phyloP scores from a whole-genome alignment of 2,797 vertebrate species.

The Sebastes variabilis region DNA sequence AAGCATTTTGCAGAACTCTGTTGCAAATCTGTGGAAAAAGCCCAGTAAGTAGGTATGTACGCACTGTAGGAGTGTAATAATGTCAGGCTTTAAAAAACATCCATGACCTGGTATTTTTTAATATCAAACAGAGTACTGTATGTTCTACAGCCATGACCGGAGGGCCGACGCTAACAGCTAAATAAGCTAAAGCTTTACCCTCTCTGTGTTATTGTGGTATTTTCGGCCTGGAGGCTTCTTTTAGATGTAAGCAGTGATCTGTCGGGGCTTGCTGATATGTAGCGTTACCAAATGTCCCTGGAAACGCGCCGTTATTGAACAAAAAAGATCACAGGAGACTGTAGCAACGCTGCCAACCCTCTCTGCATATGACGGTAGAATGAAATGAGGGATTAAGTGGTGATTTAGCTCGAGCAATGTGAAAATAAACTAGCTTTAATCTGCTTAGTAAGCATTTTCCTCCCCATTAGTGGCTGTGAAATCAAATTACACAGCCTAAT shows the following conservation, averaged over 20 bases:
- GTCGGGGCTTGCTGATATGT: conserved; percentile 44
- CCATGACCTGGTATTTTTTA: conserved; percentile 22
- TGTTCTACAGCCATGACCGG: conserved; percentile 17
- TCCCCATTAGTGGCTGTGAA: background rate
- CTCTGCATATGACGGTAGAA: background rate
- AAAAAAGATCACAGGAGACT: background rate
- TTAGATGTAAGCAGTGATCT: conserved; percentile 34
- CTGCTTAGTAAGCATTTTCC: background rate
- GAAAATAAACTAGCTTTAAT: background rate
- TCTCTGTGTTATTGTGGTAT: conserved; percentile 27
- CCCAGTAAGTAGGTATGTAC: background rate
- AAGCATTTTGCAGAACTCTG: background rate
- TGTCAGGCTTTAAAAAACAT: conserved; percentile 20
- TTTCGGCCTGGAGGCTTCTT: conserved; percentile 37
- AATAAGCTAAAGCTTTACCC: conserved; percentile 13
- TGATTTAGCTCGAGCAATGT: background rate
- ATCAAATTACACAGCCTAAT: background rate
- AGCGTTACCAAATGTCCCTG: conserved; percentile 17
- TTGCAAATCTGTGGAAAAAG: background rate
- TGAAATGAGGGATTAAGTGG: background rate
- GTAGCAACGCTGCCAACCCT: background rate
- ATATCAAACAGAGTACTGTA: conserved; percentile 21
- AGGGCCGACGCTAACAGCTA: conserved; percentile 38
- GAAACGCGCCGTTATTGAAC: conserved; percentile 20
- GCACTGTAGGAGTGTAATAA: conserved; percentile 6